These are phyloP conservation scores for Apis laboriosa DNA, from an alignment of 1,140 invertebrate genomes.

Conservation along the genomic window DNA sequence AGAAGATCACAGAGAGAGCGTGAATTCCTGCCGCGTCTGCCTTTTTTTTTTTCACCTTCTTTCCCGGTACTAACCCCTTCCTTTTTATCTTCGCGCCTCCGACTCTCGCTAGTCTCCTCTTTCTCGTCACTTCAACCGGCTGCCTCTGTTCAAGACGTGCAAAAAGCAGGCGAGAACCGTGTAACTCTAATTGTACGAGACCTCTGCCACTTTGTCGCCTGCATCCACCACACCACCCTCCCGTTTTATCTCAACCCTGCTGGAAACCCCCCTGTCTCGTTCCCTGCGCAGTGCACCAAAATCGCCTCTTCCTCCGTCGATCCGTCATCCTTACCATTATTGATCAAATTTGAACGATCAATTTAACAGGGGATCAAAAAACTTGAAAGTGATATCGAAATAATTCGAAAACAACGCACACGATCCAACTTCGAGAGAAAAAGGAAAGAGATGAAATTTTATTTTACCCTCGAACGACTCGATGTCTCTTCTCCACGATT, in stretches of 20 bases:
- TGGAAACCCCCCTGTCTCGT: background rate
- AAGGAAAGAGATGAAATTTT: no score
- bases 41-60: slow-evolving; percentile 23
- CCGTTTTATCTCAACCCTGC: background rate
- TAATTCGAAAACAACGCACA: no score
- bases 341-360: no score
- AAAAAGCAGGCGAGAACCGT: slow-evolving; percentile 53
- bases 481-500: no score
- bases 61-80: slow-evolving; percentile 25
- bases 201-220: slow-evolving; percentile 48
- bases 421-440: no score
- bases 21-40: slow-evolving; percentile 37
- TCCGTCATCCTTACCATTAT: no score
- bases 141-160: slow-evolving; percentile 41
- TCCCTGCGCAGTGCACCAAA: background rate
- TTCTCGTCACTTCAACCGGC: slow-evolving; percentile 42
- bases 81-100: slow-evolving; percentile 27
- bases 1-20: slow-evolving; percentile 42
- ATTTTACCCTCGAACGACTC: no score
- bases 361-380: no score
- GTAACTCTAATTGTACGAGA: slow-evolving; percentile 54
- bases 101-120: slow-evolving; percentile 20
- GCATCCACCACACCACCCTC: background rate
- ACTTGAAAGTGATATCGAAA: no score
- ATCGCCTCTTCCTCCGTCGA: background rate